Percentiles rank a stretch among this genome's conserved stretches.
Evolutionary conservation across 2,797 vertebrate genomes (phyloP).

Genomic region (Varecia variegata): DNA sequence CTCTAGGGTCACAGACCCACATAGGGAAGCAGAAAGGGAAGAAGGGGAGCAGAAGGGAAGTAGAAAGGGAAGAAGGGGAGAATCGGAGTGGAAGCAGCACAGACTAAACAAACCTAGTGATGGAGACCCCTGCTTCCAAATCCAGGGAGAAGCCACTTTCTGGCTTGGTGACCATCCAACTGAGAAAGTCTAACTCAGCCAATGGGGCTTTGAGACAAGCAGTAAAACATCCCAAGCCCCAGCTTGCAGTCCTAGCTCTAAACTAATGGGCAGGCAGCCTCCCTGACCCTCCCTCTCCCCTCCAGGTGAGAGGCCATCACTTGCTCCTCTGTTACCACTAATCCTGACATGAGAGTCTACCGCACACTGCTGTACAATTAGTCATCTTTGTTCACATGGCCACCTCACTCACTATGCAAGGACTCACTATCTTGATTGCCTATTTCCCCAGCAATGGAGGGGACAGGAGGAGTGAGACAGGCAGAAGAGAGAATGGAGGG

Average conservation of each 20-base stretch:
- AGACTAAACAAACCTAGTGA: background rate
- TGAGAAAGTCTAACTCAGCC: conserved; percentile 2
- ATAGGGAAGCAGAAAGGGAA: background rate
- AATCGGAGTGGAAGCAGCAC: background rate
- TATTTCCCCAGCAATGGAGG: background rate
- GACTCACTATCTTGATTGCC: background rate
- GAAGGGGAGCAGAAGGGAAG: background rate
- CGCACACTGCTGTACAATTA: background rate
- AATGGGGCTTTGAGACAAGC: background rate
- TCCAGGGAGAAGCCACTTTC: background rate
- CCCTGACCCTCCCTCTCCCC: background rate
- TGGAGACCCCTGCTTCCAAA: background rate
- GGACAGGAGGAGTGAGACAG: background rate
- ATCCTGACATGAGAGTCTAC: background rate
- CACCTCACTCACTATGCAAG: background rate
- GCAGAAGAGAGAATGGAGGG: background rate
- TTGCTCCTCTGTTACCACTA: background rate
- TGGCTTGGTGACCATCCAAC: background rate
- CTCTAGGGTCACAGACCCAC: background rate
- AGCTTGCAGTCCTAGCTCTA: background rate
- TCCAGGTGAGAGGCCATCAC: background rate
- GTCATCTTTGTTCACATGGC: background rate
- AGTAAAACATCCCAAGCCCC: background rate
- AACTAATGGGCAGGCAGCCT: background rate
- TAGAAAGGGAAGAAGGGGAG: background rate